phyloP scores from a whole-genome alignment of 2,797 vertebrate species.

The Garrulus glandarius region DNA sequence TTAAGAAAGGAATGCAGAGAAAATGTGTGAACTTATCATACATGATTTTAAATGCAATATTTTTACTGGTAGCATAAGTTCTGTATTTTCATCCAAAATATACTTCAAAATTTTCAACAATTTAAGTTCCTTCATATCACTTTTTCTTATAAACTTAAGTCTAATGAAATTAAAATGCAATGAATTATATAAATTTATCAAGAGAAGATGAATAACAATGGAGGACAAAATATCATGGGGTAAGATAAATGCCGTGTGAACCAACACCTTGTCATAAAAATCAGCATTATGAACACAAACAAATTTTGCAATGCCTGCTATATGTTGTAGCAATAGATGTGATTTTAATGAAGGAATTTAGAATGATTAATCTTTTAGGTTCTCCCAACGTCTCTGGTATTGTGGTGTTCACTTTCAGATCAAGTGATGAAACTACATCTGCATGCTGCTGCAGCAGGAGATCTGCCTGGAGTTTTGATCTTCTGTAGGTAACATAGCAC shows the following conservation, averaged over 20 bases:
- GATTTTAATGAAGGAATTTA: background rate
- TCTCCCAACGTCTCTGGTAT: accelerated
- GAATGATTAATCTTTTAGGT: background rate
- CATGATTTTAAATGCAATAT: background rate
- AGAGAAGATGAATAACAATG: background rate
- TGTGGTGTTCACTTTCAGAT: background rate
- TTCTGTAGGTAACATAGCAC: background rate
- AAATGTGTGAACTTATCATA: background rate
- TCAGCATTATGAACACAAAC: background rate
- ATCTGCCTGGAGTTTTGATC: background rate
- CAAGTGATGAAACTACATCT: background rate
- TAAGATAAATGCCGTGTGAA: background rate
- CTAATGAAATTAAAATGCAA: background rate
- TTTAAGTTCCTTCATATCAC: background rate
- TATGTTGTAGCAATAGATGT: background rate
- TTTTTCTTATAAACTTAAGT: background rate
- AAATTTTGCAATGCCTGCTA: background rate
- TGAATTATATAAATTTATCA: background rate
- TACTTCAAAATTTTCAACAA: background rate
- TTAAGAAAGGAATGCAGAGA: background rate
- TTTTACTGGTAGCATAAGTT: background rate
- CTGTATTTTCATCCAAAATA: background rate
- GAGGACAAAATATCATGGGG: background rate
- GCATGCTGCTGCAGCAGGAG: background rate
- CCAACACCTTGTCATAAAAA: background rate